phyloP scores from a whole-genome alignment of 2,113 vertebrate species.

The Piprites chloris region DNA sequence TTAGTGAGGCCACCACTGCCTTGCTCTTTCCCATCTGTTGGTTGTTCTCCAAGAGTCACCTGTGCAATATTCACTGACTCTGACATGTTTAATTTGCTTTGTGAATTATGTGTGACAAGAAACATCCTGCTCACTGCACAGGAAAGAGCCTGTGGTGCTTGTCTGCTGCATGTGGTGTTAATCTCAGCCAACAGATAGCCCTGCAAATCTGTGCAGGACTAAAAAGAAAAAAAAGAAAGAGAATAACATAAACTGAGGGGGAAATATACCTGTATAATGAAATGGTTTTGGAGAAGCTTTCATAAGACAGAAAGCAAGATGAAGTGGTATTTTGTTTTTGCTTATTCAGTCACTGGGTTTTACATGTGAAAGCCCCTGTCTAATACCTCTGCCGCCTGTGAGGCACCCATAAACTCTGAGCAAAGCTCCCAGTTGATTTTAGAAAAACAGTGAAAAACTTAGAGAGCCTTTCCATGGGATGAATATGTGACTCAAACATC shows the following conservation, averaged over 20 bases:
- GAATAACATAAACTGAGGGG: fast-evolving
- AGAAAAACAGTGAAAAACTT: background rate
- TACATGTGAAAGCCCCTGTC: background rate
- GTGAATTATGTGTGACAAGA: conserved; percentile 16
- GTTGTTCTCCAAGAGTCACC: background rate
- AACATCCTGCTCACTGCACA: background rate
- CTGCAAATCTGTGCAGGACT: background rate
- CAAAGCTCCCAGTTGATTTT: background rate
- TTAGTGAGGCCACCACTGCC: background rate
- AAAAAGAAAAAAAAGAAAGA: background rate
- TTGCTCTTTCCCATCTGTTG: background rate
- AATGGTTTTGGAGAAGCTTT: background rate
- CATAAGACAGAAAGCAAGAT: background rate
- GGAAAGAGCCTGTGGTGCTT: background rate
- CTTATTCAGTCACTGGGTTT: background rate
- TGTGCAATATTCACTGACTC: background rate
- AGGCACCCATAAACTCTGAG: background rate
- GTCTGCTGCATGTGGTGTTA: background rate
- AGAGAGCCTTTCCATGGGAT: background rate
- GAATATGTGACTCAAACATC: background rate
- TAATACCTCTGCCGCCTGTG: background rate
- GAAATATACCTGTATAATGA: background rate
- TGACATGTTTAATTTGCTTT: conserved; percentile 1
- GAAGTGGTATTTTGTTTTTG: background rate
- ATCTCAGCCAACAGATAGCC: background rate